A percentile compares a stretch with the other conserved stretches of the same genome.
Conservation (phyloP, 2,888 invertebrate species). For the Serripes groenlandicus region DNA sequence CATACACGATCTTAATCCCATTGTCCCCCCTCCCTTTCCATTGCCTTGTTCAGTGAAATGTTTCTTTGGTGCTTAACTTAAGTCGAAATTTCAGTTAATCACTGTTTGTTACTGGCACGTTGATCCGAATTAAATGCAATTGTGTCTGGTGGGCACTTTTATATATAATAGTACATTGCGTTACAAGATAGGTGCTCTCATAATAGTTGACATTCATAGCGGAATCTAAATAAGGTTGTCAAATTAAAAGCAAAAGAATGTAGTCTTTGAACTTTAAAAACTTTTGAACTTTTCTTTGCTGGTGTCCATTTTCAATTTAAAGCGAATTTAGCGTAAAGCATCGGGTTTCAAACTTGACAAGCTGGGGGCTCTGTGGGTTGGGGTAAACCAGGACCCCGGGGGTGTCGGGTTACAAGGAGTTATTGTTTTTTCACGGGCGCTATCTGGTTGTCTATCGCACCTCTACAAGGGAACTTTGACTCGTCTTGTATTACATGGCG, state of each 20-base stretch:
- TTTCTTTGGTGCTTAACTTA: too few relatives aligned
- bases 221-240: neutral
- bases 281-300: neutral
- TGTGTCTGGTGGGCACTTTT: too few relatives aligned
- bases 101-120: too few relatives aligned
- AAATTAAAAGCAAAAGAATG: neutral
- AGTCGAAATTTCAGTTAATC: too few relatives aligned
- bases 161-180: too few relatives aligned
- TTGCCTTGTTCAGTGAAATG: too few relatives aligned
- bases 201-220: too few relatives aligned
- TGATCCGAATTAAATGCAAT: too few relatives aligned
- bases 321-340: neutral
- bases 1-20: too few relatives aligned
- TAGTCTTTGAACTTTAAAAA: slow-evolving; percentile 12
- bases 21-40: too few relatives aligned
- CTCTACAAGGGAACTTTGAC: slow-evolving; percentile 56
- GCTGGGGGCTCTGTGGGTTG: slow-evolving; percentile 5
- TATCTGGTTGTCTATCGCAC: slow-evolving; percentile 41
- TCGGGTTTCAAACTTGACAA: slow-evolving; percentile 1
- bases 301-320: slow-evolving; percentile 7
- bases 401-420: slow-evolving; percentile 29
- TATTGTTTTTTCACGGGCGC: slow-evolving; percentile 42
- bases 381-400: slow-evolving; percentile 5
- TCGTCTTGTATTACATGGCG: slow-evolving; percentile 17
- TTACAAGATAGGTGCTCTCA: too few relatives aligned